Base-by-base conservation (phyloP, 1,140 invertebrate genomes). In the Leptestheria dahalacensis region DNA sequence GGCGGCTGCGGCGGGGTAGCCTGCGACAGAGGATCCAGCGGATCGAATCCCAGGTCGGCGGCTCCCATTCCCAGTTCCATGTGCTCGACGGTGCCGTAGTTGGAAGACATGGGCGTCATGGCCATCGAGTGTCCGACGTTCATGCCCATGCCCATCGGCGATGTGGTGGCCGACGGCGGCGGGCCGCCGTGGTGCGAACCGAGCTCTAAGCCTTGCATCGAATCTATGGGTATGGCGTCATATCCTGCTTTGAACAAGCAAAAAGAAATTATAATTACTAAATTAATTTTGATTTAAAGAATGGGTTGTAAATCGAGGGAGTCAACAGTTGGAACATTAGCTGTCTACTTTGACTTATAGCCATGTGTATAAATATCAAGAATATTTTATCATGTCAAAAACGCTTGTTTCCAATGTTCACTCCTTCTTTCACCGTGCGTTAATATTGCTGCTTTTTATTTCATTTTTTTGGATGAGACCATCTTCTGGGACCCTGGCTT, bases 221-320 rank as follows among this genome's bases (percentile, higher is more conserved):
- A 89, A 77, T 92, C 88, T 86, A 93, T 86, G 80, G 90, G 91
- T 81, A 93, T 84, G 81, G 90, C 86, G 80, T 93, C 90, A 85
- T 91, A 93, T 79, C 89, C 90, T 90, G 64, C 33, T 65, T 15
- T 41, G 21, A 0, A 52, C 15, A 29, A 24, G 15, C 4, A 62
- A 3, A 49, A 52, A 2, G 12, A 20, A 26, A 53, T 1, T 25
- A 15, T n/a, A 60, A 53, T 20, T 33, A 21, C 48, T 6, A 28
- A 25, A 3, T 48, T 24, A 10, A 25, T 48, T 20, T 9, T 26
- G 51, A 21, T 2, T 2, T 18, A 20, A 26, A 21, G 23, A 23
- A 23, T 24, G 18, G 6, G 6, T 51, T 20, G n/a, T n/a, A n/a
- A n/a, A n/a, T n/a, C n/a, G n/a, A n/a, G n/a, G n/a, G n/a, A n/a